phyloP scores from a whole-genome alignment of 1,140 invertebrate genomes.

The Drosophila subobscura region DNA sequence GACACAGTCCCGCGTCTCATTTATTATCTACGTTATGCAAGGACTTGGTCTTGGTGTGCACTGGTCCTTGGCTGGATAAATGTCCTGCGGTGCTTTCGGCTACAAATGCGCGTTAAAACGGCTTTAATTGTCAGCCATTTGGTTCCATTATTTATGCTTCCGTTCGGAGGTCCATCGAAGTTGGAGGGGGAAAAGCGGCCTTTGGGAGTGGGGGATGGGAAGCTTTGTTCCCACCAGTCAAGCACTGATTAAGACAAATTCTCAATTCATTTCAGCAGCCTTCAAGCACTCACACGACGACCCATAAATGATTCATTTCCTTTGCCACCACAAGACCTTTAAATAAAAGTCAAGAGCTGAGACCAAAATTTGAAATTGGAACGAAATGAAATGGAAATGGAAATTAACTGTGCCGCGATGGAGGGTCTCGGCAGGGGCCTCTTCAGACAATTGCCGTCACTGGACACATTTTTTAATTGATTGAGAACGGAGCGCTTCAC shows the following conservation, averaged over 20 bases:
- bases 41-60: slow-evolving; percentile 27
- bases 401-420: slow-evolving; percentile 42
- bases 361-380: background rate
- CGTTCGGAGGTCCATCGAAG: slow-evolving; percentile 31
- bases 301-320: slow-evolving; percentile 75
- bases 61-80: slow-evolving; percentile 39
- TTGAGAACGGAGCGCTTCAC: slow-evolving; percentile 64
- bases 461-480: slow-evolving; percentile 63
- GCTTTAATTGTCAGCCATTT: slow-evolving; percentile 71
- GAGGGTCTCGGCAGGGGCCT: slow-evolving; percentile 15
- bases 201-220: slow-evolving; percentile 12
- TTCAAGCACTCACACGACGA: slow-evolving; percentile 24
- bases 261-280: slow-evolving; percentile 47
- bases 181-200: slow-evolving; percentile 40
- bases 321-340: slow-evolving; percentile 41
- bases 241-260: slow-evolving; percentile 72
- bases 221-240: slow-evolving; percentile 33
- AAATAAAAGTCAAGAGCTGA: slow-evolving; percentile 15
- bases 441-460: slow-evolving; percentile 72
- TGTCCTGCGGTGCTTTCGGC: slow-evolving; percentile 63
- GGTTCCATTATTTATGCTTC: slow-evolving; percentile 73
- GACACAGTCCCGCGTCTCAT: slow-evolving; percentile 48
- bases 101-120: slow-evolving; percentile 70
- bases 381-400: slow-evolving; percentile 1
- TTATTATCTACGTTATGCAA: slow-evolving; percentile 71